Evolutionary conservation across 1,140 invertebrate genomes (phyloP), one percentile per base, ranked within the genome.

Genomic region (Ceratosolen fusciceps): DNA sequence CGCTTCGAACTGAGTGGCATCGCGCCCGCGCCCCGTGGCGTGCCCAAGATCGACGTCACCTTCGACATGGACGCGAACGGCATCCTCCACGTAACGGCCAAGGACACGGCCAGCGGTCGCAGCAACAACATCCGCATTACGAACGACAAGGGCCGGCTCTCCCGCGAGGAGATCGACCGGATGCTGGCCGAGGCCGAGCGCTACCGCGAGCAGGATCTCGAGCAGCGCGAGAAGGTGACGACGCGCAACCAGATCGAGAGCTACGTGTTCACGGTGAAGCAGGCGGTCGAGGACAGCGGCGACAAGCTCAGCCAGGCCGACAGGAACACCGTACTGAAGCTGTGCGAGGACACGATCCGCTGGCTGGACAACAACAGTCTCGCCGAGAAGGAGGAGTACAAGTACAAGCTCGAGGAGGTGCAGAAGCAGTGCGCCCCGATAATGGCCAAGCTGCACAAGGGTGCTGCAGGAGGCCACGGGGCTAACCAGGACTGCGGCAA

Each of bases 131-230:
- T 96, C 77, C 94, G 95, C 37, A 98, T 98, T 76, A 97, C 95
- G 31, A 98, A 98, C 85, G 97, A 98, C 86, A 98, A 98, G 87
- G 96, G 97, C 4, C 93, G 97, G 29, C 91, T 98, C 3, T 95
- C 93, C 31, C 97, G 98, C 86, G 95, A 95, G 34, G 97, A 98
- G 84, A 98, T 98, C 83, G 96, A 98, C 83, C 92, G 94, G 43
- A 99, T 98, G 97, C 91, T 99, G 16, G 88, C 92, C n/a, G 95
- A 95, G 47, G 94, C 95, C 12, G 94, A 95, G 81, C 93, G 92
- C 80, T 95, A 94, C 83, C 91, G 91, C 68, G 90, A 90, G 9
- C 92, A 93, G 84, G 92, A 93, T 80, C 88, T 92, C 31, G 88
- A 90, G 67, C 92, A 93, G 82, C 87, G 90, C 21, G 91, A 93